Evolutionary conservation across 2,113 vertebrate species (phyloP), one percentile per base, ranked within the genome.

Genomic region (Ranitomeya variabilis): DNA sequence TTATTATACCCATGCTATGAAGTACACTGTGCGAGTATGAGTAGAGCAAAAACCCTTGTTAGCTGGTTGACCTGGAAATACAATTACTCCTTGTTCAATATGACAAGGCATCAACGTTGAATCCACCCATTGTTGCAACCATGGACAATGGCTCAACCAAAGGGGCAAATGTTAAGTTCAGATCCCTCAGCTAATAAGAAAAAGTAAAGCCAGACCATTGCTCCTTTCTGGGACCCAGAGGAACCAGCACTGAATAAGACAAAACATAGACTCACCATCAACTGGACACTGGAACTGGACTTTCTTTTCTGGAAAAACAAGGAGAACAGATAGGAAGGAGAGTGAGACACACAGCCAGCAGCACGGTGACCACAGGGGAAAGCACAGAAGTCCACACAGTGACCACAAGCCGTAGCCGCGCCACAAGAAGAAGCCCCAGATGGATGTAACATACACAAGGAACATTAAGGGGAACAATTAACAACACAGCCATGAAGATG

Each of bases 241-340:
- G 93, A 94, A 95, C 93, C 91, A 55, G 94, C 94, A 91, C 93
- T 92, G 91, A 93, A 93, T 93, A 94, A 96, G 95, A 96, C 93
- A 92, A 94, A 95, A 94, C 81, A 89, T 94, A 95, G 95, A 96
- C 96, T 97, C 96, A 97, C 96, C 96, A 96, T 97, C 96, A 97
- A 96, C 95, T 97, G 96, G 96, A 96, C 95, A 94, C 95, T 96
- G 95, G 96, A 96, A 96, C 96, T 97, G 95, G 96, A 97, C 96
- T 97, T 97, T 96, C 96, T 97, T 96, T 97, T 97, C 96, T 97
- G 96, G 96, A 97, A 97, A 96, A 96, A 96, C 96, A 96, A 96
- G 95, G 95, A 97, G 94, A 96, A 96, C 95, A 96, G 94, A 96
- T 96, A 95, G 96, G 95, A 96, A 96, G 95, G 94, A 95, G 94